phyloP scores from a whole-genome alignment of 2,113 vertebrate species.

The Callocephalon fimbriatum region DNA sequence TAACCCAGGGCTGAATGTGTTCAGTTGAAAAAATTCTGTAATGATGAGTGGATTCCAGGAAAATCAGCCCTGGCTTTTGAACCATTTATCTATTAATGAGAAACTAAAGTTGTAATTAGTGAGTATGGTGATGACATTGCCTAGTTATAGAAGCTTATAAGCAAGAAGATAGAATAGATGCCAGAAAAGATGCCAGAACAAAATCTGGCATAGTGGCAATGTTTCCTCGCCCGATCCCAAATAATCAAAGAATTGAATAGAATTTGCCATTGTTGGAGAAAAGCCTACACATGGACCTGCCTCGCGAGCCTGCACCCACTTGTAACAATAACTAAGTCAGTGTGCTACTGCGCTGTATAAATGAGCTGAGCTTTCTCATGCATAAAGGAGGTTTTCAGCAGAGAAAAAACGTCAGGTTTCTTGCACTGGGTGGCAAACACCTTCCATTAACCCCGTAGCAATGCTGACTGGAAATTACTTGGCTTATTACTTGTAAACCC shows the following conservation, averaged over 20 bases:
- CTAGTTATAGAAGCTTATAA: neutral
- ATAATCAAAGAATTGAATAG: neutral
- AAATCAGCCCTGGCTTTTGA: neutral
- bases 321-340: neutral
- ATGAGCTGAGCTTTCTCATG: rapidly evolving
- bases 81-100: neutral
- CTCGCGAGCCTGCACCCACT: rapidly evolving
- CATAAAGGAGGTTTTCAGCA: neutral
- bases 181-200: neutral
- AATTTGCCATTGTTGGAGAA: neutral
- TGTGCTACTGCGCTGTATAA: neutral
- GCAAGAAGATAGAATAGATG: neutral
- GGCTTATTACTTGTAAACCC: neutral
- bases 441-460: neutral
- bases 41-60: neutral
- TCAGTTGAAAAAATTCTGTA: neutral
- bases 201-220: rapidly evolving
- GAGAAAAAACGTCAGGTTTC: rapidly evolving
- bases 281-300: neutral
- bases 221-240: neutral
- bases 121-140: neutral
- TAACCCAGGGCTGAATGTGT: neutral
- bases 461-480: neutral
- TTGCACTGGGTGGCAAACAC: neutral
- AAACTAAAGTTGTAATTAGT: neutral